phyloP scores from a whole-genome alignment of 2,797 vertebrate species.

The Aeoliscus strigatus region DNA sequence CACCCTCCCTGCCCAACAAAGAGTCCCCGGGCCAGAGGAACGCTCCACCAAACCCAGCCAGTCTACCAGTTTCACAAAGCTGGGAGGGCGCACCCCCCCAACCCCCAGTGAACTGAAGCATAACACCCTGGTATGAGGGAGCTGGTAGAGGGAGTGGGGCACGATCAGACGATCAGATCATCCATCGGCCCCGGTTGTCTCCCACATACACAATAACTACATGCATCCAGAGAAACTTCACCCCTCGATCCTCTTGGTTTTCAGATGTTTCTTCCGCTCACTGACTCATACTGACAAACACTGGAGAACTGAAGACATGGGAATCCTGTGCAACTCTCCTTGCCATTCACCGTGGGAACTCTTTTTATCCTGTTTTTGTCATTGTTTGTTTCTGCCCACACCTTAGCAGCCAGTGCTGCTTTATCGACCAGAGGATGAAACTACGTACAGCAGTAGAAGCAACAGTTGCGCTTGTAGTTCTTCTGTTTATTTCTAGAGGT shows the following conservation, averaged over 20 bases:
- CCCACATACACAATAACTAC: conserved; percentile 29
- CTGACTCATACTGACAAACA: conserved; percentile 26
- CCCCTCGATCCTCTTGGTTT: conserved; percentile 35
- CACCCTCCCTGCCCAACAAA: conserved; percentile 70
- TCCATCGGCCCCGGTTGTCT: too few species aligned
- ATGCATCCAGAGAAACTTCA: conserved; percentile 24
- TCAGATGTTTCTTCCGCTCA: conserved; percentile 33
- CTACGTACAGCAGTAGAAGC: conserved; percentile 31
- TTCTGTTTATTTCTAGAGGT: conserved; percentile 50
- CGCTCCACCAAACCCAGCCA: conserved; percentile 60
- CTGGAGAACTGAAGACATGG: conserved; percentile 35
- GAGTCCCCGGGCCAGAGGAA: conserved; percentile 43
- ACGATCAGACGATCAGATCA: too few species aligned
- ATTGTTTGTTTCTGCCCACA: conserved; percentile 33
- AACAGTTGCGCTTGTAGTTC: conserved; percentile 41
- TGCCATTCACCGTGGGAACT: conserved; percentile 22
- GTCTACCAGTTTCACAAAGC: conserved; percentile 69
- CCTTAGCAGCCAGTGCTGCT: conserved; percentile 46
- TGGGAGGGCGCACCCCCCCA: conserved; percentile 56
- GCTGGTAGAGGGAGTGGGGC: conserved; percentile 27
- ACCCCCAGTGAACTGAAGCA: conserved; percentile 63
- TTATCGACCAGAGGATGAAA: conserved; percentile 34
- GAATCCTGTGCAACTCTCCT: conserved; percentile 28
- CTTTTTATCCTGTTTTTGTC: conserved; percentile 5
- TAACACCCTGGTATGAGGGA: conserved; percentile 55